Percentiles rank a stretch among this genome's conserved stretches.
Evolutionary conservation across 2,797 vertebrate species (phyloP).

Genomic region (Erpetoichthys calabaricus): DNA sequence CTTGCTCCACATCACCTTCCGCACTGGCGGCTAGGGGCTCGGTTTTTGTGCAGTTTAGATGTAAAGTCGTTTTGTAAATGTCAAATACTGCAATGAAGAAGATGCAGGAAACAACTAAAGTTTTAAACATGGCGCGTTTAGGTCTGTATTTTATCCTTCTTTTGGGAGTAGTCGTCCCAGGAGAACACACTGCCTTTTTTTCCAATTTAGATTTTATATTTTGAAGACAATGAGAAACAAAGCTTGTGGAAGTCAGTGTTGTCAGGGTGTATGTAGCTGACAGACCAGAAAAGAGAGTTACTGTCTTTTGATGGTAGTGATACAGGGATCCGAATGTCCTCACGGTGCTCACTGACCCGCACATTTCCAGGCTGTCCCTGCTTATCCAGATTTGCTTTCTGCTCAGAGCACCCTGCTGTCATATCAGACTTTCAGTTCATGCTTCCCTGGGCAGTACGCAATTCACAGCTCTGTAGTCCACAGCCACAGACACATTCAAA

Average conservation of each 20-base stretch:
- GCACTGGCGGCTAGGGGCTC: no score
- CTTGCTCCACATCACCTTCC: no score
- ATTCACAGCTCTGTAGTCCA: not conserved
- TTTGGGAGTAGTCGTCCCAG: no score
- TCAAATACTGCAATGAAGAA: no score
- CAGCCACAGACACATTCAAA: not conserved
- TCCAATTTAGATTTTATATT: no score
- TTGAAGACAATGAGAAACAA: no score
- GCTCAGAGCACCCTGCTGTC: not conserved
- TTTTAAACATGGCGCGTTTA: no score
- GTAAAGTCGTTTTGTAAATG: no score
- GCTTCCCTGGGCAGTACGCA: not conserved
- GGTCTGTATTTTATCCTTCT: no score
- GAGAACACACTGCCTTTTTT: no score
- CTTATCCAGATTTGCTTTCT: not conserved
- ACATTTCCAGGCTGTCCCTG: not conserved
- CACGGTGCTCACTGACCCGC: not conserved
- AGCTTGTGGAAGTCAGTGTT: not conserved
- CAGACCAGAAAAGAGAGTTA: not conserved
- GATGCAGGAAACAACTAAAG: no score
- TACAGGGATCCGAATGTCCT: not conserved
- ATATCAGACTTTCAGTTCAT: conserved; percentile 1
- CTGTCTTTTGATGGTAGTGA: not conserved
- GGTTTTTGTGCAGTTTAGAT: no score
- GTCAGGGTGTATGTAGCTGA: not conserved